Conservation (phyloP, 2,888 invertebrate genomes). For the Cephus sareptanus region DNA sequence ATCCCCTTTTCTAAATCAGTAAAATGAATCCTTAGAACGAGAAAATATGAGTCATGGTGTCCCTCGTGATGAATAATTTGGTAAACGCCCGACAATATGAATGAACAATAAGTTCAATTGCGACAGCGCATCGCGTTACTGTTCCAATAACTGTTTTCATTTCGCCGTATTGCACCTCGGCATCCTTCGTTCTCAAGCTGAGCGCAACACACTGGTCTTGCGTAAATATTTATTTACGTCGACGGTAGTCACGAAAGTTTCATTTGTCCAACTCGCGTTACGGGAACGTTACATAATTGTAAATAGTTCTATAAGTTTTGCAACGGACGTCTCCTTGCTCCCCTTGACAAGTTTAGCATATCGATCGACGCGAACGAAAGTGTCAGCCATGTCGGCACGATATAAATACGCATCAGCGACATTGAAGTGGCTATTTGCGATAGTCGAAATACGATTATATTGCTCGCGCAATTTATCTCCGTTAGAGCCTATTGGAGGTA, state of each 20-base stretch:
- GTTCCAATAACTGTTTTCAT: not conserved
- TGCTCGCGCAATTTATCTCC: constrained; percentile 45
- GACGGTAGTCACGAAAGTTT: not conserved
- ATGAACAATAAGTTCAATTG: not conserved
- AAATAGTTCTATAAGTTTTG: not conserved
- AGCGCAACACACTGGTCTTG: not conserved
- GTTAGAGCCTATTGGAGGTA: constrained; percentile 47
- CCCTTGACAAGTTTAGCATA: not conserved
- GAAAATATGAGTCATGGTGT: not conserved
- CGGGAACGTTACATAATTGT: not conserved
- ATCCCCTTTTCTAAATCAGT: not conserved
- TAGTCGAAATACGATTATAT: constrained; percentile 5
- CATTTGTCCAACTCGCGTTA: not conserved
- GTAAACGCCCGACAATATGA: not conserved
- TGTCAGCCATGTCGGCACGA: not conserved
- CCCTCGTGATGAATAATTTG: not conserved
- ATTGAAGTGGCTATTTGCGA: not conserved
- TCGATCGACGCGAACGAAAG: not conserved
- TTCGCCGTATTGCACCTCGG: not conserved
- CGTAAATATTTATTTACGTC: not conserved
- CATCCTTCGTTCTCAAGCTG: not conserved
- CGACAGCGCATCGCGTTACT: not conserved
- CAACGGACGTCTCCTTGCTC: not conserved
- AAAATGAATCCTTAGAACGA: not conserved
- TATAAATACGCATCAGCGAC: constrained; percentile 1